phyloP scores from a whole-genome alignment of 2,888 invertebrate genomes.

The Cephus rjabovi region DNA sequence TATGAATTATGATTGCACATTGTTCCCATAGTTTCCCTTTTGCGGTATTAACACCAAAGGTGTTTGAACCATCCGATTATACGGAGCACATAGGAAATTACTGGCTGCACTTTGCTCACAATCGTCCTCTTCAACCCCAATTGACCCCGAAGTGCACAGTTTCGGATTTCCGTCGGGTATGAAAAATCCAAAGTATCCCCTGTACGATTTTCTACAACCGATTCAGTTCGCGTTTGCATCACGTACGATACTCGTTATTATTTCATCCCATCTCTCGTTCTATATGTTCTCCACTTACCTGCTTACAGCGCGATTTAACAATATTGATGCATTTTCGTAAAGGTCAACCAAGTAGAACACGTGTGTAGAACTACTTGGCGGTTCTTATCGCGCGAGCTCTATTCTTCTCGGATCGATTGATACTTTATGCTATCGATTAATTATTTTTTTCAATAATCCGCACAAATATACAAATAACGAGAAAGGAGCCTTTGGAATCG shows the following conservation, averaged over 20 bases:
- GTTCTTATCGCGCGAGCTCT: constrained; percentile 5
- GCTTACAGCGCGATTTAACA: constrained; percentile 17
- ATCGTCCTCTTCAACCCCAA: not conserved
- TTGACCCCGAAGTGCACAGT: not conserved
- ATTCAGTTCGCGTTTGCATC: not conserved
- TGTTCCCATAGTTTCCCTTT: constrained; percentile 54
- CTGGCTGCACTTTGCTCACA: not conserved
- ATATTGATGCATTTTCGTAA: constrained; percentile 17
- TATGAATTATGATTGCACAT: constrained; percentile 52
- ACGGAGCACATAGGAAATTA: not conserved
- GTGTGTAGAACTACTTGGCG: not conserved
- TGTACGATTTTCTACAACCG: not conserved
- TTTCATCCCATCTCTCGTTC: not conserved
- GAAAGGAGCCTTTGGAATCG: constrained; percentile 7
- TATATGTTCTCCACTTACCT: constrained; percentile 12
- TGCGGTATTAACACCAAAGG: constrained; percentile 32
- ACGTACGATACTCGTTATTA: not conserved
- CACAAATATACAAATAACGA: not conserved
- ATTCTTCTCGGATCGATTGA: not conserved
- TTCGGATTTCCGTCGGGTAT: not conserved
- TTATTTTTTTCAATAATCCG: not conserved
- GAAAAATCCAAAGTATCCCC: not conserved
- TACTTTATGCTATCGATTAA: not conserved
- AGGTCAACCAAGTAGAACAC: constrained; percentile 3
- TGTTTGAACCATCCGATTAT: constrained; percentile 4